Evolutionary conservation across 2,797 vertebrate species (phyloP), one percentile per base, ranked within the genome.

Genomic region (Spinibarbus caldwelli): DNA sequence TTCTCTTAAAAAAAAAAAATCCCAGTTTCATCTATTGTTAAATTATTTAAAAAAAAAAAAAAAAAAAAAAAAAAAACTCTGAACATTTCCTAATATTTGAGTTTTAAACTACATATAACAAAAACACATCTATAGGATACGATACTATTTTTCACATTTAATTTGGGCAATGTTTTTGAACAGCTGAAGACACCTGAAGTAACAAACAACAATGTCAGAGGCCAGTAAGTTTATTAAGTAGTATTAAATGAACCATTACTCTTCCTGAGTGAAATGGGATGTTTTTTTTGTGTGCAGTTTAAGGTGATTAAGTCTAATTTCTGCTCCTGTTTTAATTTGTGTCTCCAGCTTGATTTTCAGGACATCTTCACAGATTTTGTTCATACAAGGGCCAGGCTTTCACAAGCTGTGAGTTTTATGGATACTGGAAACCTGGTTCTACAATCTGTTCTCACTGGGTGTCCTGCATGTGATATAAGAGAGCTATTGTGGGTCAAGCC

Each of bases 401-500:
- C 78, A 80, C 67, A 84, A 86, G 43, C 80, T 67, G 85, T 66
- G 59, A 83, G 54, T 52, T 82, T 80, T 89, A 76, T 81, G 71
- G 78, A 64, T 66, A 76, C 49, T 75, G 84, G 31, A 76, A 54
- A 86, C 79, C 62, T 80, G 78, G 11, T 80, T 78, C 73, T 64
- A 23, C 31, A 83, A 64, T 77, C 23, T 19, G 62, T 72, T 83
- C 86, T 84, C 86, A 75, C 81, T 89, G 88, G 83, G 85, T 87
- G 86, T 88, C 83, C 82, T 59, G 26, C 57, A 43, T 77, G 49
- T 81, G 82, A 86, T 75, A 89, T 85, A 86, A 87, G 77, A 85
- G 70, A 87, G 72, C 80, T 82, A 88, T 88, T 89, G 85, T 89
- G 62, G 80, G 80, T 70, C 76, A 86, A 87, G 45, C 88, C 87